phyloP scores from a whole-genome alignment of 2,113 vertebrate species.

The Tapirus terrestris region DNA sequence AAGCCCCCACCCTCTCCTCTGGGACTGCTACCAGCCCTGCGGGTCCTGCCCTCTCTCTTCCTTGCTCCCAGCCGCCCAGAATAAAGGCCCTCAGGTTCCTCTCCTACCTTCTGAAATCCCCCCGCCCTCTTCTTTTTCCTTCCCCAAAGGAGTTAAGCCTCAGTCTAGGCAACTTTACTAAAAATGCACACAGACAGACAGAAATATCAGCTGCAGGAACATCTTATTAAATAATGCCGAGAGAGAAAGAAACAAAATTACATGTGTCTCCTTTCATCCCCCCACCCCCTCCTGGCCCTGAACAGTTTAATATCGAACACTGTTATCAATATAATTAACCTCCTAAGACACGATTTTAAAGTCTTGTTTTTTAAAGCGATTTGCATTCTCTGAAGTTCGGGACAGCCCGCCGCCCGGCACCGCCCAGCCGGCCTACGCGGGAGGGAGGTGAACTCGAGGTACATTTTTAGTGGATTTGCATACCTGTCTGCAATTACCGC shows the following conservation, averaged over 20 bases:
- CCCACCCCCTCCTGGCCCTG: constrained; percentile 15
- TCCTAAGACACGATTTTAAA: constrained; percentile 76
- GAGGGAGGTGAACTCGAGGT: not conserved
- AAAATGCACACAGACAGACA: not conserved
- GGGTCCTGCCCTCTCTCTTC: too few species aligned
- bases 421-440: not conserved
- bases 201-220: not conserved
- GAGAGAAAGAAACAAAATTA: constrained; percentile 60
- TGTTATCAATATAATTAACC: constrained; percentile 83
- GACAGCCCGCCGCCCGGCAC: not conserved
- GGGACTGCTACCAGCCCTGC: not conserved
- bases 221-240: constrained; percentile 38
- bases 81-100: not conserved
- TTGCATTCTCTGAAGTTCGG: constrained; percentile 68
- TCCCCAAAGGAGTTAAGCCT: not conserved
- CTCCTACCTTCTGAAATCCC: not conserved
- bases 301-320: constrained; percentile 75
- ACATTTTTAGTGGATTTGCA: constrained; percentile 73
- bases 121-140: not conserved
- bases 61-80: not conserved
- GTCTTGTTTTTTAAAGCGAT: constrained; percentile 63
- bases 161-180: not conserved
- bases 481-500: constrained; percentile 76
- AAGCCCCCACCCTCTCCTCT: not conserved
- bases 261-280: constrained; percentile 44